A percentile compares a stretch with the other conserved stretches of the same genome.
These are phyloP conservation scores for Allolobophora icterica DNA, from an alignment of 2,888 invertebrate genomes.

Conservation along the genomic window DNA sequence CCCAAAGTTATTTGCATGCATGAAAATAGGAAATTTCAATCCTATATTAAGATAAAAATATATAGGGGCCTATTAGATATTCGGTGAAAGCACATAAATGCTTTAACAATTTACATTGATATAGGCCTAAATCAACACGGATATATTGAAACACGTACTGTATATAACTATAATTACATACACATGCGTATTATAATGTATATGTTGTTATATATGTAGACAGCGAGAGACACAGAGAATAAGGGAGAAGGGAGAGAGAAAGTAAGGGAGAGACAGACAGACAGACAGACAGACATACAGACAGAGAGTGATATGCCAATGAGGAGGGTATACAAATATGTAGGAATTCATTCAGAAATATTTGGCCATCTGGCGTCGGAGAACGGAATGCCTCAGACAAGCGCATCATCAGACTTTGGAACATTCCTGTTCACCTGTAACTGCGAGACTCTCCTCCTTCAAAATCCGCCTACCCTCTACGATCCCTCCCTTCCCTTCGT, in stretches of 20 bases:
- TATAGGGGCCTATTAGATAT: no score
- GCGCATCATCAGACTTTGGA: background rate
- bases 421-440: background rate
- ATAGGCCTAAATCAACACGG: background rate
- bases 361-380: constrained; percentile 6
- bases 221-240: background rate
- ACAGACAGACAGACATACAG: background rate
- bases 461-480: background rate
- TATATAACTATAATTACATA: background rate
- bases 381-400: background rate
- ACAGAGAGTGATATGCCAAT: background rate
- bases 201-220: no score
- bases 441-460: background rate
- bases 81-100: background rate
- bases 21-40: background rate
- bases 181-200: no score
- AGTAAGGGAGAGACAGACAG: background rate
- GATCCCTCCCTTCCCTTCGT: background rate
- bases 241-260: background rate
- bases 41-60: background rate
- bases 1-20: background rate
- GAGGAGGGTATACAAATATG: background rate
- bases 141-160: background rate
- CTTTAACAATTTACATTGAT: background rate
- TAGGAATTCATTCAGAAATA: constrained; percentile 1